These are phyloP conservation scores for Drosophila falleni DNA, from an alignment of 2,888 invertebrate species.

Conservation along the genomic window DNA sequence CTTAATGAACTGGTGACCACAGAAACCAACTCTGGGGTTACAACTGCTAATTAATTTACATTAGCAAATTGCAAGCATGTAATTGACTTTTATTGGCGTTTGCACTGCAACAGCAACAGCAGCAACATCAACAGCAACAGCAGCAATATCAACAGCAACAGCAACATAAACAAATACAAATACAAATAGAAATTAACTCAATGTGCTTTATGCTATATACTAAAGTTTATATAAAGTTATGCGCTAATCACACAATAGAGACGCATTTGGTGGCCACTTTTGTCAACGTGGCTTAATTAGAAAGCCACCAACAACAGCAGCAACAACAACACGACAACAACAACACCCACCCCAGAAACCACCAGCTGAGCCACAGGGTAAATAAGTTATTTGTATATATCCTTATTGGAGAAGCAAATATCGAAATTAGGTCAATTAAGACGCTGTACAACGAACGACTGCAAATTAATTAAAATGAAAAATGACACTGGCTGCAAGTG, in stretches of 20 bases:
- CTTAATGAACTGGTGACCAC: conserved; percentile 69
- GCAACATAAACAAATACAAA: conserved; percentile 23
- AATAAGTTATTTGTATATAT: conserved; percentile 14
- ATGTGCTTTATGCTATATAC: conserved; percentile 28
- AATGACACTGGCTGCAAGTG: neutral
- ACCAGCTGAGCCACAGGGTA: conserved; percentile 4
- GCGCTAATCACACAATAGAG: conserved; percentile 62
- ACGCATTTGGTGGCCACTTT: conserved; percentile 50
- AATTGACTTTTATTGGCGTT: conserved; percentile 65
- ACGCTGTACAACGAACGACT: neutral
- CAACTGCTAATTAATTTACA: conserved; percentile 72
- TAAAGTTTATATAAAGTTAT: conserved; percentile 43
- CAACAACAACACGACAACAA: too few relatives aligned
- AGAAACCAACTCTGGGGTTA: conserved; percentile 53
- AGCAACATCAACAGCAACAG: conserved; percentile 13
- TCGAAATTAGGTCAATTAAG: conserved; percentile 31
- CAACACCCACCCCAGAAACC: neutral
- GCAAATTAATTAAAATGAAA: conserved; percentile 1
- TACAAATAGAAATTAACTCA: conserved; percentile 13
- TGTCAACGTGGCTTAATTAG: conserved; percentile 59
- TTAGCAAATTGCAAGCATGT: conserved; percentile 68
- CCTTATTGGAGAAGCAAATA: conserved; percentile 2
- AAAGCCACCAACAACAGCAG: too few relatives aligned
- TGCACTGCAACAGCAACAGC: conserved; percentile 33
- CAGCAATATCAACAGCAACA: neutral